Evolutionary conservation across 2,113 vertebrate species (phyloP).

Genomic region (Plestiodon gilberti): DNA sequence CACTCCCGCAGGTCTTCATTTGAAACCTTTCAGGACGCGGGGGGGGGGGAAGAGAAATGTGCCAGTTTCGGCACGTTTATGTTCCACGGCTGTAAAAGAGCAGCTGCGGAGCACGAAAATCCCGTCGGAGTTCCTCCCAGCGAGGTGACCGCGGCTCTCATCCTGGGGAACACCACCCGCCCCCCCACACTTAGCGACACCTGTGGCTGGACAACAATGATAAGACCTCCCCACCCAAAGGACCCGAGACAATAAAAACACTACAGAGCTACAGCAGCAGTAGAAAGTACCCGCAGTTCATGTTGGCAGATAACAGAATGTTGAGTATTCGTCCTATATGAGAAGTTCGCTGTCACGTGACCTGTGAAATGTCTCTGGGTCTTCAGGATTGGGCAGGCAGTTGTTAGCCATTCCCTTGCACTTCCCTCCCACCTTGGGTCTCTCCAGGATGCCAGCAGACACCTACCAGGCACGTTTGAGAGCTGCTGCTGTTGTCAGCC

Average conservation of each 20-base stretch:
- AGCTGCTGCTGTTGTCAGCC: neutral
- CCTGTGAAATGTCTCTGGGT: neutral
- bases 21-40: too few relatives aligned
- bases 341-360: neutral
- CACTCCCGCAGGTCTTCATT: too few relatives aligned
- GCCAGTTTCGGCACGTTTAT: too few relatives aligned
- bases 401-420: neutral
- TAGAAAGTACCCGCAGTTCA: neutral
- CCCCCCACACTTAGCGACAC: too few relatives aligned
- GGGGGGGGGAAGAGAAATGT: too few relatives aligned
- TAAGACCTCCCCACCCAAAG: neutral
- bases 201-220: neutral
- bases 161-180: too few relatives aligned
- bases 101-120: too few relatives aligned
- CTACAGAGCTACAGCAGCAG: neutral
- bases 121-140: too few relatives aligned
- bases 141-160: too few relatives aligned
- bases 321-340: neutral
- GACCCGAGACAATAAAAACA: neutral
- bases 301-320: neutral
- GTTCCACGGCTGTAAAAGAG: too few relatives aligned
- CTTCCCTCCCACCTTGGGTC: neutral
- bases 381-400: neutral
- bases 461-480: neutral
- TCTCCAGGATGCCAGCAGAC: neutral